Evolutionary conservation across 2,888 invertebrate species (phyloP), one percentile per base, ranked within the genome.

Genomic region (Adelognathus sp.): DNA sequence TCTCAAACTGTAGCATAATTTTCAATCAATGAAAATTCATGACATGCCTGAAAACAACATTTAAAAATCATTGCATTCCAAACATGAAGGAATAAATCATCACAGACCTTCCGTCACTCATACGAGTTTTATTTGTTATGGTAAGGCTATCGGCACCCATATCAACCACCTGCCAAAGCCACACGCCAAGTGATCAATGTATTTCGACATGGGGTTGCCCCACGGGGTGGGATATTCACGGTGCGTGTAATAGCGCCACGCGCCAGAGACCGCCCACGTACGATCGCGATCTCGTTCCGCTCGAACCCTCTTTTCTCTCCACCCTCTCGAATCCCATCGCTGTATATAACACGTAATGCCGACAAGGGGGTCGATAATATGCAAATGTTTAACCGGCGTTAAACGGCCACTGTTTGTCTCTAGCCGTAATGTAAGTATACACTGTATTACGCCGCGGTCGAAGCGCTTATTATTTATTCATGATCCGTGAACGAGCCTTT

Each of bases 241-340:
- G 83, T 85, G 88, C 88, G 86, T 88, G 87, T 86, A 87, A 82
- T 78, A 88, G 86, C 85, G 85, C 82, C 82, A 83, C 84, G 85
- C 86, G 86, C 84, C 87, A 86, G 82, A 76, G 72, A 60, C 60
- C 77, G 54, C 71, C 72, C 69, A 72, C 71, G 69, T 69, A 77
- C 61, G 60, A 77, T 75, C 67, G 54, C 41, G 31, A 76, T 77
- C 75, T 76, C 67, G 41, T 69, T 72, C 60, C 24, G 36, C 18
- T 71, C 69, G 79, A 69, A 79, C 46, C 64, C 81, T 69, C 61
- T 71, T 60, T n/a, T n/a, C n/a, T n/a, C n/a, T n/a, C 36, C 46
- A 29, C 77, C 63, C 67, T 73, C 63, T 64, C 63, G 56, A 78
- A 78, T 39, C 54, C 39, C 16, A 50, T 56, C 9, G 31, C 58